Evolutionary conservation across 2,113 vertebrate genomes (phyloP), one percentile per base, ranked within the genome.

Genomic region (Microcebus ravelobensis): DNA sequence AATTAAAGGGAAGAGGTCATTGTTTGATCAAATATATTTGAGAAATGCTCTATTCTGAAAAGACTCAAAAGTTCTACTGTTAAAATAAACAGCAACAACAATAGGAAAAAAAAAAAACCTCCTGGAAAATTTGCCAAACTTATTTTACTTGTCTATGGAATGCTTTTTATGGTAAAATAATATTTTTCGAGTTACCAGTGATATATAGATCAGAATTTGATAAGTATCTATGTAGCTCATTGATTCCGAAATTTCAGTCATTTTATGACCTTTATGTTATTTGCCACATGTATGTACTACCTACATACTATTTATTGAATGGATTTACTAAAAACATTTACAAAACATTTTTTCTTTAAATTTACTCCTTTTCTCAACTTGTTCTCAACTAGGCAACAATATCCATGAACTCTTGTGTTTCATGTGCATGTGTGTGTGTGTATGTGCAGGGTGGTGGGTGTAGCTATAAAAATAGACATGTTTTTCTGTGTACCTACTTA

Each of bases 31-130:
- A 31, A 77, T 34, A 86, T 13, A 15, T 59, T 67, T 92, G 5
- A 95, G 61, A 94, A 95, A 39, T 29, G n/a, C 17, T 87, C 6
- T 25, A 39, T 73, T 86, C 74, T 65, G 39, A 71, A 89, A 85
- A 71, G 74, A 92, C 80, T 90, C 39, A 45, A 80, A 86, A 77
- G 36, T n/a, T 87, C 61, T 36, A 5, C 29, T 29, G 9, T 92
- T 74, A 63, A 76, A 95, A 67, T 17, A 71, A 87, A 67, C 21
- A 71, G 61, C 29, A 70, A 36, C 0, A 39, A 65, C 73, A 59
- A 61, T 12, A 42, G 25, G 57, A 3, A 25, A 61, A 39, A 67
- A 23, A 23, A 11, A 73, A 61, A 27, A 14, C 13, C 50, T 57
- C 25, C 80, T 48, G 57, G 52, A 83, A 87, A 92, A 73, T 39